Evolutionary conservation across 2,797 vertebrate species (phyloP).

Genomic region (Characodon lateralis): DNA sequence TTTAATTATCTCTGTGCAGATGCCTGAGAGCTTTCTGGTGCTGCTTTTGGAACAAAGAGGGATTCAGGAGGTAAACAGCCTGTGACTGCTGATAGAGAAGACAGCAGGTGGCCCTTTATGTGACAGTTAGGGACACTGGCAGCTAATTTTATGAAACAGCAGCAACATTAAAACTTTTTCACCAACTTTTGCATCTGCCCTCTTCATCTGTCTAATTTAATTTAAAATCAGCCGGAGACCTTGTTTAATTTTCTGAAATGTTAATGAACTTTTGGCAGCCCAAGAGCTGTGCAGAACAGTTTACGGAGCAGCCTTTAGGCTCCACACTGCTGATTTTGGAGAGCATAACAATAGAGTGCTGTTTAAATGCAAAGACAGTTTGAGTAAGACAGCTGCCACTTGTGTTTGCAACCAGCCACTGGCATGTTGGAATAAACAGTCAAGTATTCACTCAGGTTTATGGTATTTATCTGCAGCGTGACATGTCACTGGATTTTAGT

Average conservation of each 20-base stretch:
- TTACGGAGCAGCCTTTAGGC: conserved; percentile 37
- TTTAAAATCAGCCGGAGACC: conserved; percentile 23
- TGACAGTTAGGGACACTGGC: background rate
- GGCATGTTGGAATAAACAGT: too few relatives aligned
- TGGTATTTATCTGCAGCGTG: conserved; percentile 53
- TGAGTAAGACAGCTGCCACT: conserved; percentile 68
- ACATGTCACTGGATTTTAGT: conserved; percentile 22
- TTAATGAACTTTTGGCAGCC: conserved; percentile 16
- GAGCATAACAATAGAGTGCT: conserved; percentile 68
- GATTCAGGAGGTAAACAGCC: background rate
- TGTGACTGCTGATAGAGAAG: background rate
- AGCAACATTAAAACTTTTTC: conserved; percentile 2
- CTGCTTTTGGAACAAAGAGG: background rate
- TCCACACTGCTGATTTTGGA: conserved; percentile 58
- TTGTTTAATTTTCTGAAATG: conserved; percentile 18
- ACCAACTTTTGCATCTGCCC: background rate
- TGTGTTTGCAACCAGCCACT: too few relatives aligned
- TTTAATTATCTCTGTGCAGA: conserved; percentile 20
- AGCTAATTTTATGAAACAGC: conserved; percentile 12
- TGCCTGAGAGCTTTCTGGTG: conserved; percentile 5
- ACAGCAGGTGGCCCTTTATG: conserved; percentile 14
- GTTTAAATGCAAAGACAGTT: conserved; percentile 60
- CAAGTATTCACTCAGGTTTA: conserved; percentile 48
- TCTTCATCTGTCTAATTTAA: conserved; percentile 7
- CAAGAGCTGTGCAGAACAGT: conserved; percentile 30